These are phyloP conservation scores for Pentalonia nigronervosa DNA, from an alignment of 1,140 invertebrate species.

Conservation along the genomic window DNA sequence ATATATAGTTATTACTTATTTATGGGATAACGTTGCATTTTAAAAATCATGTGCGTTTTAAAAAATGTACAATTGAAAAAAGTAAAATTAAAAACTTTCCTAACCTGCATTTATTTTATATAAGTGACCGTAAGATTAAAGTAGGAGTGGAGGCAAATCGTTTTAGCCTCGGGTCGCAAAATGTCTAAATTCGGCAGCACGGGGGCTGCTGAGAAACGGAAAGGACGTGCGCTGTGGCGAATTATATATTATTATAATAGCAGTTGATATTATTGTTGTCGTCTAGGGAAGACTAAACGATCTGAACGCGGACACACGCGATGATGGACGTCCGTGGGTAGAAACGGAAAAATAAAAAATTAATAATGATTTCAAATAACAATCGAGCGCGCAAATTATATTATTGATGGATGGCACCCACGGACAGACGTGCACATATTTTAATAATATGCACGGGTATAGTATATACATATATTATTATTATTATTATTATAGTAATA, in stretches of 20 bases:
- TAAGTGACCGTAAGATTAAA: no score
- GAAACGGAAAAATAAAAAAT: neutral
- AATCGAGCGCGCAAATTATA: neutral
- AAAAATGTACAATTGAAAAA: no score
- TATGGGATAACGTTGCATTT: no score
- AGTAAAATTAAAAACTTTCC: no score
- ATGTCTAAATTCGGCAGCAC: no score
- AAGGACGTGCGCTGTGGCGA: neutral
- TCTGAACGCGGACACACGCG: neutral
- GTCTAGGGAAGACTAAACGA: neutral
- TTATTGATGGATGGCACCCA: slow-evolving; percentile 18
- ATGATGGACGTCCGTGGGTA: neutral
- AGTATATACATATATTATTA: neutral
- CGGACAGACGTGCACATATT: neutral
- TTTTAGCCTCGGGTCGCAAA: no score
- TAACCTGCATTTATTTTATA: no score
- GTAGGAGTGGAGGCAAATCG: no score
- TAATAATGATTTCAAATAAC: neutral
- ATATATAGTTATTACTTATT: no score
- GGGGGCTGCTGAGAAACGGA: neutral
- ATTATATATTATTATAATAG: neutral
- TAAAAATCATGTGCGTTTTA: no score
- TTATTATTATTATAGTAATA: neutral
- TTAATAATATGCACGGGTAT: neutral
- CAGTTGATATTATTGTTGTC: neutral